Conservation (phyloP, 2,113 vertebrate species). For the Pelecanus crispus region DNA sequence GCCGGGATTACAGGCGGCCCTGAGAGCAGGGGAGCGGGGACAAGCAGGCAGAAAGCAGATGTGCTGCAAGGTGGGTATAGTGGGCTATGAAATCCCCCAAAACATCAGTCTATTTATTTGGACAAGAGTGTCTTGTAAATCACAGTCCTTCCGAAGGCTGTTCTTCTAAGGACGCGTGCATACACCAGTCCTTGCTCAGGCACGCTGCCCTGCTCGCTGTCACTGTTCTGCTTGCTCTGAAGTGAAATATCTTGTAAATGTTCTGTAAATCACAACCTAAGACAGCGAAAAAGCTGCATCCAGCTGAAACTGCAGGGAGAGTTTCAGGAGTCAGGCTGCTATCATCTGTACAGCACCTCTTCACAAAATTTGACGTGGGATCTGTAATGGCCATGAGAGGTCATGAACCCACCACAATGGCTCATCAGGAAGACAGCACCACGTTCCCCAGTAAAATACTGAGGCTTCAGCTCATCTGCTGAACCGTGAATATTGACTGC, state of each 20-base stretch:
- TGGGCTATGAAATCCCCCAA: neutral
- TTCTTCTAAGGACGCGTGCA: accelerated
- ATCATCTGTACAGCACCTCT: neutral
- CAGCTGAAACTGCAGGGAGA: neutral
- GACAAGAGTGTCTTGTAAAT: neutral
- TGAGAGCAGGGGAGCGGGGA: neutral
- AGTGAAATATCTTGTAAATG: neutral
- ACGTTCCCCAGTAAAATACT: neutral
- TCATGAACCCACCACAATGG: neutral
- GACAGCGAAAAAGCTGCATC: neutral
- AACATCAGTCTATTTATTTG: neutral
- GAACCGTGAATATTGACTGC: neutral
- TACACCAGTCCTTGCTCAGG: neutral
- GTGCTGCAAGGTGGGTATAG: neutral
- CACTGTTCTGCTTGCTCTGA: neutral
- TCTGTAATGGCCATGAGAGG: neutral
- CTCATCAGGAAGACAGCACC: neutral
- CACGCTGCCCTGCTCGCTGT: neutral
- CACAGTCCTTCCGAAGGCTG: neutral
- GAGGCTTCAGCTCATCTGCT: neutral
- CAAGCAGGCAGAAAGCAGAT: neutral
- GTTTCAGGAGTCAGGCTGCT: neutral
- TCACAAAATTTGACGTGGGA: neutral
- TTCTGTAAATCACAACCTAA: constrained; percentile 9
- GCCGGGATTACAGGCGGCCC: neutral